These are phyloP conservation scores for Psephotus haematonotus DNA, from an alignment of 2,113 vertebrate species.

Conservation along the genomic window DNA sequence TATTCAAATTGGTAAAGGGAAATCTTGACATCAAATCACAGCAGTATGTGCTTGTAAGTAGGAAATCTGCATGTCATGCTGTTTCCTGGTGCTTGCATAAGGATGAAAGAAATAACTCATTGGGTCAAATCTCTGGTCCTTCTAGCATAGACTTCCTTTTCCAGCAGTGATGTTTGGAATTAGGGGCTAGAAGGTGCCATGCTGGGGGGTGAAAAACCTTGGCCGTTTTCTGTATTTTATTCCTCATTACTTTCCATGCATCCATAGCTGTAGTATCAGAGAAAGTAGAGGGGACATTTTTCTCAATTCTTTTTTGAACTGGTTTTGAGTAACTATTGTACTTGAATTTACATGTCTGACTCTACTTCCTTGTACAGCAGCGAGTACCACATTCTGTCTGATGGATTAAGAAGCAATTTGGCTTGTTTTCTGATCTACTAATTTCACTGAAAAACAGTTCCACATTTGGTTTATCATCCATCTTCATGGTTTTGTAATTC, in stretches of 20 bases:
- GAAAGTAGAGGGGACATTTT: neutral
- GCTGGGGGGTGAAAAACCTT: neutral
- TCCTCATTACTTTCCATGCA: neutral
- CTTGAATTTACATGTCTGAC: neutral
- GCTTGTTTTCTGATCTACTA: neutral
- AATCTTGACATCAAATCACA: neutral
- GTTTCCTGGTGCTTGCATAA: neutral
- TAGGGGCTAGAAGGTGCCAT: neutral
- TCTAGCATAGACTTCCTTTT: neutral
- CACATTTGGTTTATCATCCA: neutral
- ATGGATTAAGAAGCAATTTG: neutral
- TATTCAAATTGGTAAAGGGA: neutral
- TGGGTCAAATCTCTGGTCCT: neutral
- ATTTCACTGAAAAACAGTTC: neutral
- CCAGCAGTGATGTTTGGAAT: neutral
- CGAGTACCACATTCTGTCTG: accelerated
- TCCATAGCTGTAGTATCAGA: neutral
- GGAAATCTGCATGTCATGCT: neutral
- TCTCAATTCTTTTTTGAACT: neutral
- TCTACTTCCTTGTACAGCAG: neutral
- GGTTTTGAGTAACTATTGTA: neutral
- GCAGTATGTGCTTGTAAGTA: neutral
- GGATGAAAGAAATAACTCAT: neutral
- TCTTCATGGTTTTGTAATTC: neutral
- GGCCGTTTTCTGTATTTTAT: accelerated